Evolutionary conservation across 2,113 vertebrate genomes (phyloP).

Genomic region (Gadus macrocephalus): DNA sequence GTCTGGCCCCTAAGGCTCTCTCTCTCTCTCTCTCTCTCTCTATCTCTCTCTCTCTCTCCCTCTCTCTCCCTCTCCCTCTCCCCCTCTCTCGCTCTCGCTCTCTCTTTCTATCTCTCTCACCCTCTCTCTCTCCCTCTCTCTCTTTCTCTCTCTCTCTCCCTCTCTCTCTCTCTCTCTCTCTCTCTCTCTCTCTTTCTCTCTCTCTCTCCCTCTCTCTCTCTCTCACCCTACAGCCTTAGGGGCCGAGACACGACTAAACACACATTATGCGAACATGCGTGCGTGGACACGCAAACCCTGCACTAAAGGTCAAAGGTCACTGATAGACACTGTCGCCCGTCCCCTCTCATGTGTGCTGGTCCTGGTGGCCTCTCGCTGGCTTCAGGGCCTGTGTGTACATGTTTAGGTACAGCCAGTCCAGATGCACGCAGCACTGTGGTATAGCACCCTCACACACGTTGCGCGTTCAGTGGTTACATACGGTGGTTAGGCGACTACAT

Average conservation of each 20-base stretch:
- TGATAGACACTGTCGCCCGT: conserved; percentile 48
- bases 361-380: conserved; percentile 35
- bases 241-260: conserved; percentile 36
- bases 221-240: conserved; percentile 45
- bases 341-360: conserved; percentile 49
- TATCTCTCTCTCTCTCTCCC: no score
- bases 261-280: no score
- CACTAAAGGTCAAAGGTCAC: conserved; percentile 54
- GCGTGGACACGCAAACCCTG: not conserved
- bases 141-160: conserved; percentile 13
- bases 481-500: no score
- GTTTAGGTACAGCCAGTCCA: conserved; percentile 35
- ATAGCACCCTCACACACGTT: no score
- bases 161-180: conserved; percentile 16
- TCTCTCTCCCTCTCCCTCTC: no score
- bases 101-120: no score
- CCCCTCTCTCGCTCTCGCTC: no score
- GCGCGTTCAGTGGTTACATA: no score
- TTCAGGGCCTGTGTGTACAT: conserved; percentile 32
- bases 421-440: not conserved
- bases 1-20: conserved; percentile 56
- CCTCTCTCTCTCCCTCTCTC: no score
- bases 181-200: not conserved
- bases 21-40: conserved; percentile 1
- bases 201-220: conserved; percentile 9